phyloP scores from a whole-genome alignment of 2,888 invertebrate genomes.

The Busseola fusca region DNA sequence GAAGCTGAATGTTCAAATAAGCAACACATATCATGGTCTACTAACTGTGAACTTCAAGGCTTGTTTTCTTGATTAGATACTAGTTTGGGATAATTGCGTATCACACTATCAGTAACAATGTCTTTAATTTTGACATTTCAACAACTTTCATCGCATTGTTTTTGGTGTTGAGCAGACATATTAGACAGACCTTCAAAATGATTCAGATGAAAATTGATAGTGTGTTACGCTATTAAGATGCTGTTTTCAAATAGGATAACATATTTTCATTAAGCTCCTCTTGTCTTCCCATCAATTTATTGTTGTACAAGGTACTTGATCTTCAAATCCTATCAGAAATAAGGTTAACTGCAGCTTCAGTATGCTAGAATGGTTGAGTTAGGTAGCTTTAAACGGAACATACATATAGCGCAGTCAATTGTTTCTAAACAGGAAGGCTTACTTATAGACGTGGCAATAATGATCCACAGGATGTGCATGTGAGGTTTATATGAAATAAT shows the following conservation, averaged over 20 bases:
- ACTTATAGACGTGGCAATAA: conserved; percentile 59
- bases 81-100: not conserved
- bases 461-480: conserved; percentile 60
- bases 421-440: conserved; percentile 68
- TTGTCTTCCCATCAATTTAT: not conserved
- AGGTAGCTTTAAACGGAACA: conserved; percentile 1
- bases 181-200: not conserved
- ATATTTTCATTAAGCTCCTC: not conserved
- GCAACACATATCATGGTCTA: conserved; percentile 15
- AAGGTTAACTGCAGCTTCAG: no score
- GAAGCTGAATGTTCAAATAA: conserved; percentile 14
- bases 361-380: not conserved
- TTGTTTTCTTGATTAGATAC: not conserved
- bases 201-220: not conserved
- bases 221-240: not conserved
- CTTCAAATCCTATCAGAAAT: not conserved
- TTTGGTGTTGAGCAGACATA: not conserved
- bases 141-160: not conserved
- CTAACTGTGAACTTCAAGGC: conserved; percentile 17
- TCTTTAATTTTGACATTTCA: not conserved
- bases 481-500: conserved; percentile 63
- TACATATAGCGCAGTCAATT: conserved; percentile 54
- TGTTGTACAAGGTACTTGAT: not conserved
- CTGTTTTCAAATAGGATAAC: not conserved
- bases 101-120: not conserved